A percentile compares a stretch with the other conserved stretches of the same genome.
phyloP scores from a whole-genome alignment of 1,140 invertebrate species.

The Diabrotica virgifera region DNA sequence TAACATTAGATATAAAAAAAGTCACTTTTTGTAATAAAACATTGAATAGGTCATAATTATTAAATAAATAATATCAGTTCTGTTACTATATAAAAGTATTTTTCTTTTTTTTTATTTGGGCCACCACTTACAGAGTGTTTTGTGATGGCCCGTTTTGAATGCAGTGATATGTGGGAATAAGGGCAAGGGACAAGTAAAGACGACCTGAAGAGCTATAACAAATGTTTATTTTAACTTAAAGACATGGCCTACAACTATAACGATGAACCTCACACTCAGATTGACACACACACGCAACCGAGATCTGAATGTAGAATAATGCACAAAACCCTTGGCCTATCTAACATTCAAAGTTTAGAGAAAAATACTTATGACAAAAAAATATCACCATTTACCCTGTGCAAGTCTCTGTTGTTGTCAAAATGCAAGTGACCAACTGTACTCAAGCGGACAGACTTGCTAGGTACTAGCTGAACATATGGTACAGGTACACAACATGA shows the following conservation, averaged over 20 bases:
- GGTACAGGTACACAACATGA: conserved; percentile 52
- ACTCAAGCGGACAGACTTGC: conserved; percentile 50
- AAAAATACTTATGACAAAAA: conserved; percentile 51
- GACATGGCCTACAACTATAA: conserved; percentile 42
- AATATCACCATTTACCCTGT: conserved; percentile 53
- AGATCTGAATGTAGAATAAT: conserved; percentile 49
- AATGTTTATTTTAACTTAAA: conserved; percentile 42
- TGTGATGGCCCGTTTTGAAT: neutral
- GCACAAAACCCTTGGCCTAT: conserved; percentile 49
- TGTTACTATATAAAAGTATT: conserved; percentile 35
- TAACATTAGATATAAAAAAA: conserved; percentile 40
- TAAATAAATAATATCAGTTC: conserved; percentile 42
- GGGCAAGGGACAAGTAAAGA: conserved; percentile 34
- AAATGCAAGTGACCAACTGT: conserved; percentile 50
- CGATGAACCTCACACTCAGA: conserved; percentile 40
- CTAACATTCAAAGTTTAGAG: conserved; percentile 51
- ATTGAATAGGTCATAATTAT: conserved; percentile 32
- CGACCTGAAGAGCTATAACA: conserved; percentile 40
- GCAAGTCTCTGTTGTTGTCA: conserved; percentile 50
- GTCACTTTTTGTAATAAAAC: conserved; percentile 33
- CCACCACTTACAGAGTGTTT: conserved; percentile 30
- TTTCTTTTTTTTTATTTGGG: conserved; percentile 28
- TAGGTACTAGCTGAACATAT: conserved; percentile 51
- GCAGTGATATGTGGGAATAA: conserved; percentile 35
- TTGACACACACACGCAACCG: conserved; percentile 43